Evolutionary conservation across 2,888 invertebrate species (phyloP).

Genomic region (Petrolisthes manimaculis): DNA sequence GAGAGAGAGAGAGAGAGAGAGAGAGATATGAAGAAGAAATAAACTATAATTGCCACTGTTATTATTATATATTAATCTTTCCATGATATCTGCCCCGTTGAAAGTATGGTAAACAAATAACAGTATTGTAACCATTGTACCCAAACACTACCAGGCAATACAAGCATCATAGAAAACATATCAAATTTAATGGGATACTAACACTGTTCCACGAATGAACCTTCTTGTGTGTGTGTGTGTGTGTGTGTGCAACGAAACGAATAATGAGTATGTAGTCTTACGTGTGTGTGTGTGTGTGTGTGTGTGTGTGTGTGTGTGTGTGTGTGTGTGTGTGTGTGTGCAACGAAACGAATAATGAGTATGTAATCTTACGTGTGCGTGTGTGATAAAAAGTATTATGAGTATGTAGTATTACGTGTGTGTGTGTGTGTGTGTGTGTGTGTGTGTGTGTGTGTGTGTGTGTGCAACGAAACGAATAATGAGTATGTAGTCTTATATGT

Average conservation of each 20-base stretch:
- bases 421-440: constrained; percentile 14
- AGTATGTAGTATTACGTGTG: not conserved
- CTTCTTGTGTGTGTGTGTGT: not conserved
- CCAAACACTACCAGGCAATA: not conserved
- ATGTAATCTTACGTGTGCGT: not conserved
- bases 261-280: not conserved
- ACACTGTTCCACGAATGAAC: not conserved
- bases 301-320: constrained; percentile 4
- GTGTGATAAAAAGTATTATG: not conserved
- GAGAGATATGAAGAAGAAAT: not conserved
- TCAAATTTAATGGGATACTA: not conserved
- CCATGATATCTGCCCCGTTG: not conserved
- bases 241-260: not conserved
- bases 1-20: not conserved
- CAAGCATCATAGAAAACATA: not conserved
- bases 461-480: not conserved
- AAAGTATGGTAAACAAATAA: not conserved
- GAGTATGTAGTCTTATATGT: not conserved
- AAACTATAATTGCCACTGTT: not conserved
- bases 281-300: not conserved
- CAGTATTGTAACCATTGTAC: not conserved
- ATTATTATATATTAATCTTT: too few species aligned
- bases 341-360: not conserved
- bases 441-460: not conserved
- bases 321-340: constrained; percentile 14